These are phyloP conservation scores for Tachina lurida DNA, from an alignment of 2,888 invertebrate genomes.

Conservation along the genomic window DNA sequence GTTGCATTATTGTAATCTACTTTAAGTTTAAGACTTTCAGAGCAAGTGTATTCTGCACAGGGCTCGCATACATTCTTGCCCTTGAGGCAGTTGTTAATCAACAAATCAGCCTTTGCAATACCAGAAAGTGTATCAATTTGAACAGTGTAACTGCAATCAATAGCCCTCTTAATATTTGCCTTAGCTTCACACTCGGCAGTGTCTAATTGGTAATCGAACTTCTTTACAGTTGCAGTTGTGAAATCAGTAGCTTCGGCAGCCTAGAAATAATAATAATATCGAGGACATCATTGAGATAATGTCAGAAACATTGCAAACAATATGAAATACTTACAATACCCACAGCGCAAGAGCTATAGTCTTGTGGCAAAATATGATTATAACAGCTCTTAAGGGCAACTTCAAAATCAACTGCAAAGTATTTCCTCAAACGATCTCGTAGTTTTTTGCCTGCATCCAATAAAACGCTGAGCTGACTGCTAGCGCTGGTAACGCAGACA, in stretches of 20 bases:
- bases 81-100: slow-evolving; percentile 46
- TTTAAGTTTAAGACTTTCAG: no score
- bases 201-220: slow-evolving; percentile 44
- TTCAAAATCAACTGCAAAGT: slow-evolving; percentile 39
- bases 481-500: slow-evolving; percentile 61
- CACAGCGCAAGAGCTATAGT: slow-evolving; percentile 31
- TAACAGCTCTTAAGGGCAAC: slow-evolving; percentile 26
- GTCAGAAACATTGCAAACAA: no score
- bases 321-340: slow-evolving; percentile 8
- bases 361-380: not conserved
- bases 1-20: no score
- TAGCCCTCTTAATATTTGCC: slow-evolving; percentile 37
- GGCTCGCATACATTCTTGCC: not conserved
- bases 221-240: slow-evolving; percentile 24
- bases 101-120: slow-evolving; percentile 1
- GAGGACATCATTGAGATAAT: no score
- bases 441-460: not conserved
- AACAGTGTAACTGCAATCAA: slow-evolving; percentile 54
- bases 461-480: slow-evolving; percentile 11
- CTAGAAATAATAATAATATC: slow-evolving; percentile 11
- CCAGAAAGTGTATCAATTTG: not conserved
- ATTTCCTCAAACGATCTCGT: slow-evolving; percentile 14
- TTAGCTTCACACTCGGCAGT: slow-evolving; percentile 29
- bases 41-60: not conserved
- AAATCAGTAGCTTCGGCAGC: slow-evolving; percentile 8